A percentile compares a stretch with the other conserved stretches of the same genome.
These are phyloP conservation scores for Nineta flava DNA, from an alignment of 2,888 invertebrate species.

Conservation along the genomic window DNA sequence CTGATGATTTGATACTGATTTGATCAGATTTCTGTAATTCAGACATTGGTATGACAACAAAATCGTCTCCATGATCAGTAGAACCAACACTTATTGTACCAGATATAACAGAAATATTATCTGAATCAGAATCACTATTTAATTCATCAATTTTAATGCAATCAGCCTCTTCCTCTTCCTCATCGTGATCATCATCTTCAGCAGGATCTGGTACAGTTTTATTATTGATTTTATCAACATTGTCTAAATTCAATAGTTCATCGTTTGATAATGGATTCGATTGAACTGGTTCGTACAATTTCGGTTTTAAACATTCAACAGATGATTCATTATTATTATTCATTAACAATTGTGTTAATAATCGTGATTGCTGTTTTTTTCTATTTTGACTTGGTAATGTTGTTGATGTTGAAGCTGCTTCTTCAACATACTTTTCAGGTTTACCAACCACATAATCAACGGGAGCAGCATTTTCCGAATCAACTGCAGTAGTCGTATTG, in stretches of 20 bases:
- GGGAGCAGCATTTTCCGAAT: not conserved
- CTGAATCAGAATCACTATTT: slow-evolving; percentile 19
- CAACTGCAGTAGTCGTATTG: not conserved
- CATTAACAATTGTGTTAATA: too few relatives aligned
- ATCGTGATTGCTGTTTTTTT: too few relatives aligned
- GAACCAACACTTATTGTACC: slow-evolving; percentile 16
- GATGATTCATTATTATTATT: too few relatives aligned
- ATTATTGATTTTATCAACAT: not conserved
- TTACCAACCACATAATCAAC: not conserved
- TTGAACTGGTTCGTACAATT: too few relatives aligned
- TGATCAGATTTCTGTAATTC: too few relatives aligned
- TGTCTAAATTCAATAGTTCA: not conserved
- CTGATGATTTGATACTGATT: too few relatives aligned
- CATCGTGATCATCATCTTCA: slow-evolving; percentile 3
- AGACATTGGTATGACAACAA: slow-evolving; percentile 21
- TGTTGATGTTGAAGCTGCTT: too few relatives aligned
- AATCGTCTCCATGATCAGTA: slow-evolving; percentile 18
- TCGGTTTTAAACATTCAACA: too few relatives aligned
- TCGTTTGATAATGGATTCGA: too few relatives aligned
- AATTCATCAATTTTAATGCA: too few relatives aligned
- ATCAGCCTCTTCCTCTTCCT: slow-evolving; percentile 10
- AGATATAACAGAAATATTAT: slow-evolving; percentile 23
- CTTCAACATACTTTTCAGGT: not conserved
- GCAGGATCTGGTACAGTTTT: not conserved
- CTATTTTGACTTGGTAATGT: too few relatives aligned